Evolutionary conservation across 1,140 invertebrate species (phyloP).

Genomic region (Aculops lycopersici): DNA sequence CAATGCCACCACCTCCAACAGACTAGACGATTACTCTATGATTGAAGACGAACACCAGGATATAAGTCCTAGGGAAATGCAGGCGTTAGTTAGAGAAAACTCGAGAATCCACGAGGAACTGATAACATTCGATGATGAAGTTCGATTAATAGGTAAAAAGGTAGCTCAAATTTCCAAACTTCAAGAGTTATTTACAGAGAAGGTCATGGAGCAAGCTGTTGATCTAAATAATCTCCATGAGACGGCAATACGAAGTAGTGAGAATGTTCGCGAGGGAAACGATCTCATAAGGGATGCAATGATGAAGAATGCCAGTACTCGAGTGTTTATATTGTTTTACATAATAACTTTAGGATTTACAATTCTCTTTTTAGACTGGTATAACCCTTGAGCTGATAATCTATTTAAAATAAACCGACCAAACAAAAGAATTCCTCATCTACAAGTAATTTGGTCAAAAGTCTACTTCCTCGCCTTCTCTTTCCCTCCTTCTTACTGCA

Average conservation of each 20-base stretch:
- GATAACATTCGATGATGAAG: slow-evolving; percentile 33
- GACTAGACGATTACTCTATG: neutral
- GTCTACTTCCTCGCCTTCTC: too few relatives aligned
- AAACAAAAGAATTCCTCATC: too few relatives aligned
- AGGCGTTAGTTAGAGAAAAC: slow-evolving; percentile 28
- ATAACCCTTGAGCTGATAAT: slow-evolving; percentile 83
- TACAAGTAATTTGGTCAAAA: too few relatives aligned
- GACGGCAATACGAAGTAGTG: slow-evolving; percentile 54
- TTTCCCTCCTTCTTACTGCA: too few relatives aligned
- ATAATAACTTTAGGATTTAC: slow-evolving; percentile 78
- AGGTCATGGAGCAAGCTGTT: slow-evolving; percentile 69
- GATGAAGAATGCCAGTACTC: slow-evolving; percentile 64
- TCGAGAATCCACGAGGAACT: slow-evolving; percentile 29
- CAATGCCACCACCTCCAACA: too few relatives aligned
- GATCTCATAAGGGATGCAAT: slow-evolving; percentile 69
- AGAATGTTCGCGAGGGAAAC: slow-evolving; percentile 81
- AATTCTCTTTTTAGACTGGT: slow-evolving; percentile 86
- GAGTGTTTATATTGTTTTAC: slow-evolving; percentile 79
- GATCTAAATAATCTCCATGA: slow-evolving; percentile 61
- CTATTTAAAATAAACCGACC: too few relatives aligned
- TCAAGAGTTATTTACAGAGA: slow-evolving; percentile 87
- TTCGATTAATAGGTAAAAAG: slow-evolving; percentile 44
- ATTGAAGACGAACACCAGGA: neutral
- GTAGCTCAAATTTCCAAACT: slow-evolving; percentile 75
- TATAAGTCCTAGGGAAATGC: slow-evolving; percentile 49